Evolutionary conservation across 2,797 vertebrate species (phyloP), one percentile per base, ranked within the genome.

Genomic region (Epinephelus coioides): DNA sequence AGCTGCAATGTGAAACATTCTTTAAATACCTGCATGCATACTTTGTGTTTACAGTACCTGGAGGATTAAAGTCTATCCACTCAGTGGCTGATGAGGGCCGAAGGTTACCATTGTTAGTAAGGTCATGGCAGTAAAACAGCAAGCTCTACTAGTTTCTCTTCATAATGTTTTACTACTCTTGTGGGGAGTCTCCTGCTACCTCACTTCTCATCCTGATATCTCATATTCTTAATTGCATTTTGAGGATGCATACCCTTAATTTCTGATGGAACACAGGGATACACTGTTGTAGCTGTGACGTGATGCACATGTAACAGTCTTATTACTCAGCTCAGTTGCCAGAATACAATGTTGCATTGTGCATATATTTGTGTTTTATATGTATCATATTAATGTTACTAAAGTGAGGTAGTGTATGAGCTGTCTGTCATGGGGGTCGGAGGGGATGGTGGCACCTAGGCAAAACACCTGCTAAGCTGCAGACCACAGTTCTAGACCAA

Each of bases 51-150:
- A 47, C n/a, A 53, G 61, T 14, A 51, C 4, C 21, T 51, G 34
- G 50, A 65, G 54, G 19, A 51, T 54, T 47, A 34, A 34, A 51
- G 38, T 8, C 5, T 3, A 30, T 59, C 7, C 12, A 25, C 47
- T 66, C 6, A 1, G 23, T 14, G 25, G 49, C 40, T 63, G 75
- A 47, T 17, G 21, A 47, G 43, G 27, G 15, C 23, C 7, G 3
- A 53, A 62, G 69, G 49, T 73, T 49, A 54, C n/a, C 11, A 38
- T 55, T 54, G 18, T 63, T 63, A 69, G 61, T 44, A 25, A 23
- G 13, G 43, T 60, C 44, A 69, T 23, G 23, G 60, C 34, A 40
- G 23, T 25, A 21, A 50, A 13, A 56, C 23, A 62, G 68, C 30
- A 51, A 57, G 30, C 59, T 63, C 6, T 15, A 17, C n/a, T 25